Conservation (phyloP, 2,797 vertebrate species). For the Meda fulgida region DNA sequence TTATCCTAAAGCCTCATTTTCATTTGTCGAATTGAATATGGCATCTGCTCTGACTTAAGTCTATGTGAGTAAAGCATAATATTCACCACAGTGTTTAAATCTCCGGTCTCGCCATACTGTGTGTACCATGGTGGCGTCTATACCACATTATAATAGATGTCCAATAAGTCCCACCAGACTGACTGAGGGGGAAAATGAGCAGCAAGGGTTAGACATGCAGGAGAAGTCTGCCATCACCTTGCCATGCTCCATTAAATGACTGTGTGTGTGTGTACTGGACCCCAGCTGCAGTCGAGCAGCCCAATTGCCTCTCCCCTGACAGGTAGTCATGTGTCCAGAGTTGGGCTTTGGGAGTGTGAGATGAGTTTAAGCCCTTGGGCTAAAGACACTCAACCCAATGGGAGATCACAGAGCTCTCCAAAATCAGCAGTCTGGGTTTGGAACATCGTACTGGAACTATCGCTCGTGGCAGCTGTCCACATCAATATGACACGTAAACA, state of each 20-base stretch:
- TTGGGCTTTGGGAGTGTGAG: constrained; percentile 61
- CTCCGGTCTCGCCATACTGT: background rate
- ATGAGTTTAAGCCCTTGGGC: constrained; percentile 65
- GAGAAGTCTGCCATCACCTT: constrained; percentile 55
- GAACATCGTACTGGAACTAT: constrained; percentile 50
- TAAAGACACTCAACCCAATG: constrained; percentile 63
- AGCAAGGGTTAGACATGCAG: constrained; percentile 57
- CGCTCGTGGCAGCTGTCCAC: constrained; percentile 57
- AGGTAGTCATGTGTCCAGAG: constrained; percentile 56
- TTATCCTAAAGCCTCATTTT: background rate
- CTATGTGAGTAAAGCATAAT: constrained; percentile 18
- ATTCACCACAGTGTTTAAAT: constrained; percentile 15
- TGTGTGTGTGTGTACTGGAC: constrained; percentile 51
- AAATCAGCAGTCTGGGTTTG: constrained; percentile 58
- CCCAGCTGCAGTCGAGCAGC: constrained; percentile 57
- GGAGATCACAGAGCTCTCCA: constrained; percentile 63
- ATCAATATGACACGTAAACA: constrained; percentile 59
- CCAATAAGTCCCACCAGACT: constrained; percentile 50
- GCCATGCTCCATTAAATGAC: constrained; percentile 56
- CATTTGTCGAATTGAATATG: constrained; percentile 26
- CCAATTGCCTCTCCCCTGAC: constrained; percentile 57
- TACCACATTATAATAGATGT: constrained; percentile 52
- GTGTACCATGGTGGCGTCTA: constrained; percentile 28
- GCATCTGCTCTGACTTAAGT: constrained; percentile 13
- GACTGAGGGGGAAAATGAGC: constrained; percentile 35